phyloP scores from a whole-genome alignment of 2,797 vertebrate species.

The Ceryle rudis region DNA sequence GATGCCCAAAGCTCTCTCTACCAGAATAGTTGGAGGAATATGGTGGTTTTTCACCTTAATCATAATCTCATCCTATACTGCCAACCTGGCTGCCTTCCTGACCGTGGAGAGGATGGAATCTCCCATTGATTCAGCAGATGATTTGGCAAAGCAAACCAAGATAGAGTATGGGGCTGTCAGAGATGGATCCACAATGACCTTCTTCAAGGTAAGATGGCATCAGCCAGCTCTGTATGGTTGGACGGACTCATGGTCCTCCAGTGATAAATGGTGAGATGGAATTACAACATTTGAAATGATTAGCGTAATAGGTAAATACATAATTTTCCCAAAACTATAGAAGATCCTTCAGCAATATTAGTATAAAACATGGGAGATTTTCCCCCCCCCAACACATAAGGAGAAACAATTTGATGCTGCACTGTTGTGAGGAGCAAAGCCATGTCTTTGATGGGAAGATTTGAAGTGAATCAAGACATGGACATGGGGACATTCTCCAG shows the following conservation, averaged over 20 bases:
- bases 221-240: background rate
- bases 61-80: slow-evolving; percentile 98
- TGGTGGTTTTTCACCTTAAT: slow-evolving; percentile 99
- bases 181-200: slow-evolving; percentile 98
- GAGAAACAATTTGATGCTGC: background rate
- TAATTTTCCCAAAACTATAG: background rate
- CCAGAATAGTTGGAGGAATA: slow-evolving; percentile 97
- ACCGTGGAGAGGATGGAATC: slow-evolving; percentile 98
- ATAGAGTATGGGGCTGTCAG: slow-evolving; percentile 96
- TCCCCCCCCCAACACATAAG: background rate
- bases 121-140: slow-evolving; percentile 95
- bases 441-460: background rate
- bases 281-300: background rate
- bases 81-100: slow-evolving; percentile 97
- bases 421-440: background rate
- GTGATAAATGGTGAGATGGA: background rate
- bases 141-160: slow-evolving; percentile 97
- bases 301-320: background rate
- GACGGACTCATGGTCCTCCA: slow-evolving; percentile 70
- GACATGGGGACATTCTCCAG: background rate
- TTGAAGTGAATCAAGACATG: background rate
- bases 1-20: slow-evolving; percentile 98
- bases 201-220: slow-evolving; percentile 91
- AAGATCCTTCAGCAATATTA: background rate
- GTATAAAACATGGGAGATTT: background rate